Evolutionary conservation across 1,140 invertebrate genomes (phyloP).

Genomic region (Meteorus sp.): DNA sequence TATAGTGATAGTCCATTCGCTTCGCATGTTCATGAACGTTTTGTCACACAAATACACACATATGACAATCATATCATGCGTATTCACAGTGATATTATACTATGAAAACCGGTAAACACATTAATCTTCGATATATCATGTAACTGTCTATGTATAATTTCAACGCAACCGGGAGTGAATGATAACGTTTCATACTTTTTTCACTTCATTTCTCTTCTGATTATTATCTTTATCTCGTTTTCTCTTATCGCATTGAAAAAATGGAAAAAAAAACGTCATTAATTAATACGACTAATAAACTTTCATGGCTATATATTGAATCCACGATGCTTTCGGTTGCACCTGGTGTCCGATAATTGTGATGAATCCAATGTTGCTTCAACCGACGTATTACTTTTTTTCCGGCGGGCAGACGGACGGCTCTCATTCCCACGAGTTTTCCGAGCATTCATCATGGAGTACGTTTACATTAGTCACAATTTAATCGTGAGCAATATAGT

Average conservation of each 20-base stretch:
- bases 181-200: neutral
- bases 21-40: neutral
- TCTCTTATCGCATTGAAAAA: too few relatives aligned
- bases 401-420: neutral
- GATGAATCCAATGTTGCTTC: neutral
- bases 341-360: conserved; percentile 3
- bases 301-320: neutral
- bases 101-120: conserved; percentile 1
- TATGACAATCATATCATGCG: neutral
- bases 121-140: neutral
- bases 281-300: too few relatives aligned
- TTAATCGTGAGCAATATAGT: neutral
- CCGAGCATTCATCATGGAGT: conserved; percentile 21
- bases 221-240: too few relatives aligned
- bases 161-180: neutral
- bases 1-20: neutral
- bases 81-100: neutral
- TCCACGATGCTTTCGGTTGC: neutral
- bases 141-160: neutral
- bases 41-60: too few relatives aligned
- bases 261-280: too few relatives aligned
- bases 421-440: conserved; percentile 5
- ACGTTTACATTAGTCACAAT: conserved; percentile 23
- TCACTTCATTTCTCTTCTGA: too few relatives aligned
- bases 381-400: neutral